A percentile compares a stretch with the other conserved stretches of the same genome.
Conservation (phyloP, 37 sponge, comb jelly and placozoan genomes). For the Cliona cf. orientalis region DNA sequence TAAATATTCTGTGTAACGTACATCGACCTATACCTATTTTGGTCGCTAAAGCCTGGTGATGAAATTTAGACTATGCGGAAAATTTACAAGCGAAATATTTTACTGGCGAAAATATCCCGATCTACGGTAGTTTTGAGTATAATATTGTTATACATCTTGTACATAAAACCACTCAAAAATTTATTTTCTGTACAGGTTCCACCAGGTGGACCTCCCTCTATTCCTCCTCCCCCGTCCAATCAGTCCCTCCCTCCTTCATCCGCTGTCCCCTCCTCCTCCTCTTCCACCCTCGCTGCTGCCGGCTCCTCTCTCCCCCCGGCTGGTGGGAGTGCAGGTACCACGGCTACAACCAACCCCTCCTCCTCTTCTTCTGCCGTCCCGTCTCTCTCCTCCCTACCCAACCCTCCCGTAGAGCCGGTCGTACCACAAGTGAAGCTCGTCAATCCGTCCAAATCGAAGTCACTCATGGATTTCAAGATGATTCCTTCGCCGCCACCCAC, state of each 20-base stretch:
- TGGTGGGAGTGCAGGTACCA: background rate
- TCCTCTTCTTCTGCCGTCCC: constrained; percentile 9
- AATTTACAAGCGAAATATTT: too few relatives aligned
- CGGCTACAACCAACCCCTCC: background rate
- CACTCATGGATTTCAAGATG: constrained; percentile 63
- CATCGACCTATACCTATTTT: too few relatives aligned
- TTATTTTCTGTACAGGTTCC: too few relatives aligned
- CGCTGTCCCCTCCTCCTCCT: constrained; percentile 7
- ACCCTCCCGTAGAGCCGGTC: background rate
- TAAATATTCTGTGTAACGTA: too few relatives aligned
- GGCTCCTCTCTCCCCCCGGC: background rate
- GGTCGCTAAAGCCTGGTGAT: too few relatives aligned
- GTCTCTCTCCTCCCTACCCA: background rate
- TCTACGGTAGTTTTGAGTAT: too few relatives aligned
- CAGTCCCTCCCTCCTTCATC: constrained; percentile 5
- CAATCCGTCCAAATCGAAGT: constrained; percentile 18
- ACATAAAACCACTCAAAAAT: too few relatives aligned
- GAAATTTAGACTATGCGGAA: too few relatives aligned
- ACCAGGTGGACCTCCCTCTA: too few relatives aligned
- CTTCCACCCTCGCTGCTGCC: background rate
- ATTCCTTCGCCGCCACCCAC: constrained; percentile 52
- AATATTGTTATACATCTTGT: too few relatives aligned
- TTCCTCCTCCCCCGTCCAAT: background rate
- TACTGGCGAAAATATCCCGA: too few relatives aligned
- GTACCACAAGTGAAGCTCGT: constrained; percentile 9